These are phyloP conservation scores for Popillia japonica DNA, from an alignment of 1,140 invertebrate species.

Conservation along the genomic window DNA sequence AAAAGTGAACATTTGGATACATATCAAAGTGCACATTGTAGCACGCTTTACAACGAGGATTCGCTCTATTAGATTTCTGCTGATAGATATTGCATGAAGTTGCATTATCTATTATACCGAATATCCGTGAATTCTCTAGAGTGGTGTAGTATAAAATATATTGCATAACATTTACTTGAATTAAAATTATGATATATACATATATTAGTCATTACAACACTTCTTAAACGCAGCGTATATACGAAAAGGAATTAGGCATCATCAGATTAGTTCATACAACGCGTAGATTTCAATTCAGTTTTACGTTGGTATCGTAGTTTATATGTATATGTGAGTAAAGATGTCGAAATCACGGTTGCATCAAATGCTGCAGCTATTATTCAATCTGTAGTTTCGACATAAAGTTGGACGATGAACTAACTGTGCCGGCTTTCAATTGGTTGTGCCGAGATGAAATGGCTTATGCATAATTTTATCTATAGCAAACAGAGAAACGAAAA, in stretches of 20 bases:
- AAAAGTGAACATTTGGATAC: too few relatives aligned
- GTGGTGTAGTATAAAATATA: too few relatives aligned
- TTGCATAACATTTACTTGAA: too few relatives aligned
- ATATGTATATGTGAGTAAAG: constrained; percentile 28
- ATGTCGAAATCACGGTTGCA: constrained; percentile 32
- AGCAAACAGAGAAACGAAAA: not conserved
- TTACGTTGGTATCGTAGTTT: not conserved
- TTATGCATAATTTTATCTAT: not conserved
- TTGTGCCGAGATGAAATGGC: constrained; percentile 12
- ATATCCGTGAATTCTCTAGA: too few relatives aligned
- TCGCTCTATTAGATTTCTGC: too few relatives aligned
- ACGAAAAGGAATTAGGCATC: not conserved
- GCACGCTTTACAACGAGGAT: too few relatives aligned
- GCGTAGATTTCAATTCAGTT: not conserved
- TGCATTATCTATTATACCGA: too few relatives aligned
- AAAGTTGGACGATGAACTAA: constrained; percentile 33
- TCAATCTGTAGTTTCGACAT: constrained; percentile 34
- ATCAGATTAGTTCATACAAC: constrained; percentile 3
- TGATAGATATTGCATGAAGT: too few relatives aligned
- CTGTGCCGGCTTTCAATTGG: not conserved
- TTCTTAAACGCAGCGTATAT: not conserved
- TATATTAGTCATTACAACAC: too few relatives aligned
- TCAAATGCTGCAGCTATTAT: constrained; percentile 39
- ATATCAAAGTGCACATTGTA: too few relatives aligned
- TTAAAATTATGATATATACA: too few relatives aligned